A percentile compares a stretch with the other conserved stretches of the same genome.
phyloP scores from a whole-genome alignment of 2,113 vertebrate species.

The Ctenomys sociabilis region DNA sequence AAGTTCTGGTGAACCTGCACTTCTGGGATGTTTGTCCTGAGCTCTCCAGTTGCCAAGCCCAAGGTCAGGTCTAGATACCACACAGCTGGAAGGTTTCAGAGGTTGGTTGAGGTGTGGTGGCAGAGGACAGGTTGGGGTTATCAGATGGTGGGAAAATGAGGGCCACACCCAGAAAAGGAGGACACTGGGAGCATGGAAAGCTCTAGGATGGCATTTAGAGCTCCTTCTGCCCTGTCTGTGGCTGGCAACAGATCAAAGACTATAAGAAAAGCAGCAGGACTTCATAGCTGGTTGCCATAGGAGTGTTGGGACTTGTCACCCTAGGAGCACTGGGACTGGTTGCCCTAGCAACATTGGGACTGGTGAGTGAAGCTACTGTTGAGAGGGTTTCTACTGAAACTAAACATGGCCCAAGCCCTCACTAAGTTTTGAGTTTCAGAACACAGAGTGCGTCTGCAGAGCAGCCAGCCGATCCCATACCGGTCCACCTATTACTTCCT shows the following conservation, averaged over 20 bases:
- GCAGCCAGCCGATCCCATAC: background rate
- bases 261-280: background rate
- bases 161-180: background rate
- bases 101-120: background rate
- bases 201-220: background rate
- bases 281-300: background rate
- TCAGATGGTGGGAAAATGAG: background rate
- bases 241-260: background rate
- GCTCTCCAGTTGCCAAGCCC: background rate
- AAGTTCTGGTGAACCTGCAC: background rate
- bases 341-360: too few relatives aligned
- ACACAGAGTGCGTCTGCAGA: background rate
- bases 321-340: too few relatives aligned
- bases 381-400: background rate
- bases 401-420: background rate
- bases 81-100: background rate
- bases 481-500: background rate
- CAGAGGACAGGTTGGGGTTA: background rate
- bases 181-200: background rate
- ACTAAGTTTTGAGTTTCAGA: background rate
- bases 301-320: background rate
- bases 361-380: background rate
- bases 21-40: background rate
- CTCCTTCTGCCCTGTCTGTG: background rate
- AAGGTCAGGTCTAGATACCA: background rate